These are phyloP conservation scores for Allygus modestus DNA, from an alignment of 2,888 invertebrate species.

Conservation along the genomic window DNA sequence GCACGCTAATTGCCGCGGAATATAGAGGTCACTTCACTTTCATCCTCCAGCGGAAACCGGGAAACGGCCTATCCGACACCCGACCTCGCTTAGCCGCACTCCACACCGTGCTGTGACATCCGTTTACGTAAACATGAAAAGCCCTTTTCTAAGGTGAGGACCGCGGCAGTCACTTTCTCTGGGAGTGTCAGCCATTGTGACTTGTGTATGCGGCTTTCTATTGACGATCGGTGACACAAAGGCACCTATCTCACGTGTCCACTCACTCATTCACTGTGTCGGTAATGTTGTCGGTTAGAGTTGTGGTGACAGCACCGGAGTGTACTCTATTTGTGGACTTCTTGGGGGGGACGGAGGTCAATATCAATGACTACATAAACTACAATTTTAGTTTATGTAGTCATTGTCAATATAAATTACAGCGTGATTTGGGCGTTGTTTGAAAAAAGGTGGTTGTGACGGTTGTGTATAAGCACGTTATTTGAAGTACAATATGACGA, in stretches of 20 bases:
- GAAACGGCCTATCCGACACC: background rate
- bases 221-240: slow-evolving; percentile 21
- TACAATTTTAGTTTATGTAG: too few relatives aligned
- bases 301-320: background rate
- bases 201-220: slow-evolving; percentile 15
- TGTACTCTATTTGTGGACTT: too few relatives aligned
- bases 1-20: background rate
- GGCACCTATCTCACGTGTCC: background rate
- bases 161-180: too few relatives aligned
- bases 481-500: too few relatives aligned
- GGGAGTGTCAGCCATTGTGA: slow-evolving; percentile 35
- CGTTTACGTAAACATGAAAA: slow-evolving; percentile 61
- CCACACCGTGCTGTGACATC: slow-evolving; percentile 3
- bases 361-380: too few relatives aligned
- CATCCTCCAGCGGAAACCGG: background rate
- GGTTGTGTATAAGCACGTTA: too few relatives aligned
- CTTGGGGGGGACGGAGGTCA: too few relatives aligned
- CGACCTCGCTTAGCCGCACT: background rate
- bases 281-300: background rate
- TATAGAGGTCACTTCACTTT: background rate
- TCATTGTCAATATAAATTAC: too few relatives aligned
- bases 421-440: too few relatives aligned
- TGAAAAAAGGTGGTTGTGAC: too few relatives aligned
- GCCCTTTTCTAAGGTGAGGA: background rate
- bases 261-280: background rate